Base-by-base conservation (phyloP, 2,113 vertebrate species). In the Neodon shergylaensis region DNA sequence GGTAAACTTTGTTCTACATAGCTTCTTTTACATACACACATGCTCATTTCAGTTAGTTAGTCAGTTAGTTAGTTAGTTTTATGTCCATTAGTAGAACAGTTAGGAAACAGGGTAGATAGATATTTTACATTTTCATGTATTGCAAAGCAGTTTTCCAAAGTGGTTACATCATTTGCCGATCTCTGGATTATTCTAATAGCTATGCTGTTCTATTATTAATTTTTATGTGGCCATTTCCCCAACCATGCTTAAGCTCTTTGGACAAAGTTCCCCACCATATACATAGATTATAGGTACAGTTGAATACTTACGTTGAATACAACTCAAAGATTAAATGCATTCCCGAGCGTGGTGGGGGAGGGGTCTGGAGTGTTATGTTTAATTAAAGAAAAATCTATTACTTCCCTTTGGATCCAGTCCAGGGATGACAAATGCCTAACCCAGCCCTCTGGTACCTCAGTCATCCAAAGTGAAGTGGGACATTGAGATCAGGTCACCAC, bases 341-440 rank as follows among this genome's bases (percentile, higher is more conserved):
- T 94, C 52, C 63, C n/a, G 19, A 91, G 14, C 72, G 13, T 22
- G 21, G 66, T 74, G 10, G 36, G 26, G 8, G 8, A 26, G 33
- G 14, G 49, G 19, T 36, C 87, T 47, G n/a, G 52, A 42, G 79
- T 68, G 44, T 49, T 21, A 54, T 68, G n/a, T 84, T 85, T 92
- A 58, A 81, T 73, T 65, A 83, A 76, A 96, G 73, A 49, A 76
- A 94, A 91, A 58, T 61, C 77, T 73, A 91, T 58, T 47, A 58
- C 36, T n/a, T 79, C 79, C 76, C 61, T 95, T 49, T 63, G 22
- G 52, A 82, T 44, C 8, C 84, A 74, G 72, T 66, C 54, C 77
- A 92, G 36, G 33, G 39, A 84, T 93, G 76, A 92, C 88, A 91
- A 74, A 61, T 24, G 26, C 66, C 61, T 92, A 36, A 63, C 72